Percentiles rank a stretch among this genome's conserved stretches.
These are phyloP conservation scores for Lerista edwardsae DNA, from an alignment of 2,797 vertebrate genomes.

Conservation along the genomic window DNA sequence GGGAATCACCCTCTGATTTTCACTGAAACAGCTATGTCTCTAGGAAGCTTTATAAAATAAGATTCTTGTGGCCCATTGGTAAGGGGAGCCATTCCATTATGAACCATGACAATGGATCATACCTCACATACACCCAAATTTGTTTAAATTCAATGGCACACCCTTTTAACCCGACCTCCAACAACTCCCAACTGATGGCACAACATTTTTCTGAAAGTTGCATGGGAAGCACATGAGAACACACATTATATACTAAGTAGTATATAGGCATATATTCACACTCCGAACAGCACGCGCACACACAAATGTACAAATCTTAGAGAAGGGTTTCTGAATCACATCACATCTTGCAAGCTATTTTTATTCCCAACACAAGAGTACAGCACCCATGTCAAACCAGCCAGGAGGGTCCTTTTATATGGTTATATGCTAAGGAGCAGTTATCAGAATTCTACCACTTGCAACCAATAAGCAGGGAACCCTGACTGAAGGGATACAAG, in stretches of 20 bases:
- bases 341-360: neutral
- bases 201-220: slow-evolving; percentile 4
- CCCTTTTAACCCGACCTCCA: neutral
- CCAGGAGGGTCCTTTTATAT: neutral
- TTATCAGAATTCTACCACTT: neutral
- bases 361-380: neutral
- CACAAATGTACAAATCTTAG: neutral
- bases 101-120: neutral
- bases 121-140: neutral
- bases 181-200: slow-evolving; percentile 24
- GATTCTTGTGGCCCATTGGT: rapidly evolving
- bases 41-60: neutral
- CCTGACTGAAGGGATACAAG: neutral
- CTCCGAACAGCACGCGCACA: slow-evolving; percentile 26
- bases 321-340: neutral
- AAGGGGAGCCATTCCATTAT: neutral
- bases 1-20: neutral
- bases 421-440: neutral
- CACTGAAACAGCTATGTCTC: neutral
- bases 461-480: slow-evolving; percentile 26
- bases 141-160: neutral
- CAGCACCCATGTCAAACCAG: rapidly evolving
- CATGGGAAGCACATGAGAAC: slow-evolving; percentile 42
- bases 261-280: slow-evolving; percentile 43
- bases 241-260: slow-evolving; percentile 25